Base-by-base conservation (phyloP, 2,113 vertebrate species). In the Pluvialis apricaria region DNA sequence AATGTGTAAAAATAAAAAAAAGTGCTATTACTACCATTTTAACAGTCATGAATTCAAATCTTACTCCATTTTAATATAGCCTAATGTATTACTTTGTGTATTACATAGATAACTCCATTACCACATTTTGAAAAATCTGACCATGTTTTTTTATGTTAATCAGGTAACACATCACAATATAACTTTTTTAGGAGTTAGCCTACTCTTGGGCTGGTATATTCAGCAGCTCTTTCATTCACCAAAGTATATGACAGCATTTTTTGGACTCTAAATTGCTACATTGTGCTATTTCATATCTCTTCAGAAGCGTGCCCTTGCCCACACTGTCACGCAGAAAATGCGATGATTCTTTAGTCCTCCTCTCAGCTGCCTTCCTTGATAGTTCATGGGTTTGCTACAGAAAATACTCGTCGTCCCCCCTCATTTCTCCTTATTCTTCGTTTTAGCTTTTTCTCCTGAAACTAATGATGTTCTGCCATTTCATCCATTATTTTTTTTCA, bases 341-440 rank as follows among this genome's bases (percentile, higher is more conserved):
- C 7, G 47, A 5, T 0, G 0, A 51, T 42, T 55, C 38, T 36
- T 84, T 51, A 60, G 14, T 9, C n/a, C 11, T 75, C 13, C 3
- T 81, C 15, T 78, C 45, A 65, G 14, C 19, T 77, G 22, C 13
- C n/a, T 84, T 44, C 18, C n/a, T 83, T 62, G 10, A 42, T 8
- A 49, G 5, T 44, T 55, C n/a, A 20, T 32, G 14, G 11, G 2
- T 71, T 88, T 95, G 20, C 20, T 79, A 38, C 9, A 31, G 24
- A 62, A 81, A 82, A 61, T 45, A 78, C 5, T 65, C 11, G 5
- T 77, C 26, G 11, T 70, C 32, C 52, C 10, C 3, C 18, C 11
- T 80, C 8, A 24, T 80, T 80, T 62, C 36, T 83, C 4, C 2
- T 8, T 57, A 24, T 15, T 55, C 2, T 34, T 82, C 3, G 22